These are phyloP conservation scores for Puffinus mauretanicus DNA, from an alignment of 2,113 vertebrate genomes.

Conservation along the genomic window DNA sequence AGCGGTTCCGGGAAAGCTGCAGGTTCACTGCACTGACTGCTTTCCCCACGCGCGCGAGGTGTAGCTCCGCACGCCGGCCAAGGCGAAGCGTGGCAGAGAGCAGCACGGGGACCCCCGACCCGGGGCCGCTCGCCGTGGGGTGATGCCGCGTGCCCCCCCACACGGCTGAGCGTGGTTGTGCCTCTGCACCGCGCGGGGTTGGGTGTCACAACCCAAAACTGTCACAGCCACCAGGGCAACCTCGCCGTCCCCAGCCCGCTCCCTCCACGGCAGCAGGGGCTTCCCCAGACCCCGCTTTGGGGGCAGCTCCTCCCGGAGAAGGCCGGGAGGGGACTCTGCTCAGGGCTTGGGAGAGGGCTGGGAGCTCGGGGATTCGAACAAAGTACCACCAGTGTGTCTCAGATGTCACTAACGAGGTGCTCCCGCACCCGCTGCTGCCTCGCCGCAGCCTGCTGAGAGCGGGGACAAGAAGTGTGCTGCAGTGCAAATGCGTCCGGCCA, in stretches of 20 bases:
- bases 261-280: neutral
- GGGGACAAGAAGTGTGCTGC: neutral
- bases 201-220: neutral
- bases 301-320: neutral
- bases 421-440: neutral
- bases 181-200: accelerated
- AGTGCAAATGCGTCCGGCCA: accelerated
- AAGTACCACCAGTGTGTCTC: accelerated
- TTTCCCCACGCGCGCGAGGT: accelerated
- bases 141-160: accelerated
- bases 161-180: accelerated
- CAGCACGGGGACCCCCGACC: accelerated
- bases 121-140: accelerated
- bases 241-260: accelerated
- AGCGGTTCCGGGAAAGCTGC: neutral
- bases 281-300: neutral
- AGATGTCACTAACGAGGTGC: accelerated
- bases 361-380: neutral
- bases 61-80: accelerated
- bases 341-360: neutral
- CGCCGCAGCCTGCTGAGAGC: neutral
- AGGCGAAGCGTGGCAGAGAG: accelerated
- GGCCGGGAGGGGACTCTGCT: neutral
- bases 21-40: neutral
- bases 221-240: neutral